Conservation (phyloP, 2,888 invertebrate species). For the Papilio demoleus region DNA sequence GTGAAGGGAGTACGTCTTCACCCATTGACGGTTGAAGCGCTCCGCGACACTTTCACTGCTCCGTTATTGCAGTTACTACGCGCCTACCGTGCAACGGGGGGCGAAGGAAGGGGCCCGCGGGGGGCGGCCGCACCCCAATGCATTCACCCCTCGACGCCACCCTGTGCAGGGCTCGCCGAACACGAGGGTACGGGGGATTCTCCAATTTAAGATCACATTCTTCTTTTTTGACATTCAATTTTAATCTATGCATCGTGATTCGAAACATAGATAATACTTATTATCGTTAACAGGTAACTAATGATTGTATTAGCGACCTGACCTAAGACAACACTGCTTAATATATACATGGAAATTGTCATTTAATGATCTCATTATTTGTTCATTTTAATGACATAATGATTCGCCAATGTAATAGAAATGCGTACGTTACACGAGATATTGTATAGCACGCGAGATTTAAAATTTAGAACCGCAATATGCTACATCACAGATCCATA, state of each 20-base stretch:
- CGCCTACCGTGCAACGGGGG: conserved; percentile 77
- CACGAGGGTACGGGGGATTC: conserved; percentile 70
- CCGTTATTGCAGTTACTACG: conserved; percentile 83
- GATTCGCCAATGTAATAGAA: not conserved
- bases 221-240: conserved; percentile 45
- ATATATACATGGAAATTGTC: not conserved
- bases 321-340: not conserved
- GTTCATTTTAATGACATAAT: not conserved
- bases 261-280: conserved; percentile 26
- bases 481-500: conserved; percentile 30
- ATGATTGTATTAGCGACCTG: not conserved
- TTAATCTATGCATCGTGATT: conserved; percentile 40
- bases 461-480: not conserved
- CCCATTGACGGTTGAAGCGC: conserved; percentile 83
- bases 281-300: not conserved
- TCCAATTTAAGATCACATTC: conserved; percentile 67
- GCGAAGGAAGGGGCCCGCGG: conserved; percentile 55
- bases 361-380: not conserved
- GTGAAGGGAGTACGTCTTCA: conserved; percentile 80
- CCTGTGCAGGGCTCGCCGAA: conserved; percentile 66
- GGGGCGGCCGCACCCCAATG: conserved; percentile 69
- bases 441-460: not conserved
- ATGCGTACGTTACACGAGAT: not conserved
- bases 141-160: conserved; percentile 72
- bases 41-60: conserved; percentile 83